Base-by-base conservation (phyloP, 2,888 invertebrate genomes). In the Eupithecia dodoneata region DNA sequence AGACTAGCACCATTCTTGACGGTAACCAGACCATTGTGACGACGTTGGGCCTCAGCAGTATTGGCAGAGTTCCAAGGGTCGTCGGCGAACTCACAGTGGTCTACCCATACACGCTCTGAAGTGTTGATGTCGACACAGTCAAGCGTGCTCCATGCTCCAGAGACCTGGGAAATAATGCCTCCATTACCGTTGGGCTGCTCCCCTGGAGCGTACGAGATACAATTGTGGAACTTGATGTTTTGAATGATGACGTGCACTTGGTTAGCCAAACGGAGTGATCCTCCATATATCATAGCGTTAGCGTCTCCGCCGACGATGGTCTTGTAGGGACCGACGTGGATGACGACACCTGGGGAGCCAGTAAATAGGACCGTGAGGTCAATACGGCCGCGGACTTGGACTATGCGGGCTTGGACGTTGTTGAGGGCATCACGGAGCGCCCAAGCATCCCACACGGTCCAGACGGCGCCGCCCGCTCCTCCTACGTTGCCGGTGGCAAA, bases 371-470 rank as follows among this genome's bases (percentile, higher is more conserved):
- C 7, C 1, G 74, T 76, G 4, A 81, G 76, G 9, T 82, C 82
- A 52, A 82, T 79, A 66, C 79, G 80, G 5, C 80, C 82, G 10
- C 79, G 75, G 1, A 82, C 74, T 63, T 74, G n/a, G 55, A 82
- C 15, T 0, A 75, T 76, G 52, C 79, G 77, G 13, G 70, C 52
- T 0, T 30, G 45, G 2, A 45, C 72, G 44, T 44, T 15, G 10
- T 66, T n/a, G 15, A 79, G 6, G 13, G 79, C 80, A 9, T 74
- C 71, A 0, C 77, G 69, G 44, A 82, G 76, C 9, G 80, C 76
- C 72, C 74, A 80, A 18, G 78, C n/a, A 49, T 81, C 80, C 76
- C 75, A 79, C 13, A 80, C 81, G 30, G 78, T 81, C 78, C 80
- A 77, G 72, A 73, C 69, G 0, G 79, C 74, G 15, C 81, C 81